Evolutionary conservation across 2,888 invertebrate species (phyloP).

Genomic region (Orchesella flavescens): DNA sequence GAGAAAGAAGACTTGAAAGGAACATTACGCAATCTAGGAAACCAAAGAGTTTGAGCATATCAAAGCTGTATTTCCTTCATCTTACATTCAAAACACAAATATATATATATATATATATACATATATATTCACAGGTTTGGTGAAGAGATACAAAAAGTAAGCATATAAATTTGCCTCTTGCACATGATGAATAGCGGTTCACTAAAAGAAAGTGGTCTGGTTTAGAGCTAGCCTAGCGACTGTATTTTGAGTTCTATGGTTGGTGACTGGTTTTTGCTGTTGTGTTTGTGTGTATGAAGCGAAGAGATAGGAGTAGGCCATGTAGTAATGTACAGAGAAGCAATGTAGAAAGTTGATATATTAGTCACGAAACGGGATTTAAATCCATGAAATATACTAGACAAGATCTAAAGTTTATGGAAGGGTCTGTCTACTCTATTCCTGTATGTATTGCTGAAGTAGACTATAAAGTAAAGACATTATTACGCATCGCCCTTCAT

Average conservation of each 20-base stretch:
- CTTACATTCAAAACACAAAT: no score
- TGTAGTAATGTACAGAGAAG: not conserved
- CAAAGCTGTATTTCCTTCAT: no score
- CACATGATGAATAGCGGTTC: not conserved
- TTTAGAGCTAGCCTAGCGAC: not conserved
- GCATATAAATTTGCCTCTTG: not conserved
- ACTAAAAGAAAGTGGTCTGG: no score
- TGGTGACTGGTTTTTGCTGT: not conserved
- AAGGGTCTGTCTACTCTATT: not conserved
- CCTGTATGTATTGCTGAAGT: no score
- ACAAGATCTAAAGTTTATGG: slow-evolving; percentile 16
- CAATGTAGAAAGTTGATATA: slow-evolving; percentile 40
- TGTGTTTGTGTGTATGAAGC: not conserved
- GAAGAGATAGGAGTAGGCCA: not conserved
- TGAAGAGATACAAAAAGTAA: no score
- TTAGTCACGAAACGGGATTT: slow-evolving; percentile 42
- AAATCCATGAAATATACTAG: slow-evolving; percentile 46
- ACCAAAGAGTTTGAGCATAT: not conserved
- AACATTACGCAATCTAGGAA: slow-evolving; percentile 22
- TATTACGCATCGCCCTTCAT: no score
- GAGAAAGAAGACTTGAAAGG: slow-evolving; percentile 6
- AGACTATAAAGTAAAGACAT: no score
- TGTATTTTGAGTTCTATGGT: not conserved
- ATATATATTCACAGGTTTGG: no score
- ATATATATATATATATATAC: not conserved